phyloP scores from a whole-genome alignment of 2,797 vertebrate genomes.

The Sebastes matsubarae region DNA sequence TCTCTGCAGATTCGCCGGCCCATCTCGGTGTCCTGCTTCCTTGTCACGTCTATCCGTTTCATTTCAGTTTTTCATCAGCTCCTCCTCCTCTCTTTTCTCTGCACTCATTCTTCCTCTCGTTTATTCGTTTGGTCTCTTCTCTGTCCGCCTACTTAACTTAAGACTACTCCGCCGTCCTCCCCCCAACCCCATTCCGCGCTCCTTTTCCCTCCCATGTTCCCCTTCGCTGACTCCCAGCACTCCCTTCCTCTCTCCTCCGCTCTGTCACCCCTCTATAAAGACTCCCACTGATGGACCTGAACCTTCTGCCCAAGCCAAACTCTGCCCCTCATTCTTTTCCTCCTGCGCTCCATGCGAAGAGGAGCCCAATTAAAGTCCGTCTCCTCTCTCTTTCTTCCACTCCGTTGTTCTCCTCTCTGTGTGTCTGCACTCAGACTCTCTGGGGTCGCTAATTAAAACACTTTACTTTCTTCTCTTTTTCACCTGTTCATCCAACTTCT shows the following conservation, averaged over 20 bases:
- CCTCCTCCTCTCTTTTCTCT: background rate
- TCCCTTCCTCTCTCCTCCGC: conserved; percentile 67
- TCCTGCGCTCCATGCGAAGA: conserved; percentile 64
- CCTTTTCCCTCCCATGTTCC: conserved; percentile 62
- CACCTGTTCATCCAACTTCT: conserved; percentile 52
- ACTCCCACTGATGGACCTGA: conserved; percentile 77
- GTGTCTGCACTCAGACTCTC: conserved; percentile 78
- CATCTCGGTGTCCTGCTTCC: conserved; percentile 39
- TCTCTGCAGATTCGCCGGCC: conserved; percentile 38
- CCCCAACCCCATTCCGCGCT: conserved; percentile 24
- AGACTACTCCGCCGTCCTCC: conserved; percentile 30
- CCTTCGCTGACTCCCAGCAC: conserved; percentile 68
- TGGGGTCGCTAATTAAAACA: conserved; percentile 84
- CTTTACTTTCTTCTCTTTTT: conserved; percentile 58
- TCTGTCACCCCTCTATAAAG: conserved; percentile 83
- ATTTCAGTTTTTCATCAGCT: conserved; percentile 37
- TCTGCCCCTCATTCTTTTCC: conserved; percentile 65
- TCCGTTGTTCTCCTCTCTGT: conserved; percentile 51
- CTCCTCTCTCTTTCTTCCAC: conserved; percentile 68
- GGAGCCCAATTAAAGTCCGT: conserved; percentile 85
- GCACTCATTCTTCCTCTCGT: conserved; percentile 35
- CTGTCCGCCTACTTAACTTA: conserved; percentile 59
- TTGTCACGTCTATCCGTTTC: conserved; percentile 40
- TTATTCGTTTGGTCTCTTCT: conserved; percentile 39
- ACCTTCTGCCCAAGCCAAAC: conserved; percentile 72